Base-by-base conservation (phyloP, 2,888 invertebrate species). In the Hydrotaea diabolus region DNA sequence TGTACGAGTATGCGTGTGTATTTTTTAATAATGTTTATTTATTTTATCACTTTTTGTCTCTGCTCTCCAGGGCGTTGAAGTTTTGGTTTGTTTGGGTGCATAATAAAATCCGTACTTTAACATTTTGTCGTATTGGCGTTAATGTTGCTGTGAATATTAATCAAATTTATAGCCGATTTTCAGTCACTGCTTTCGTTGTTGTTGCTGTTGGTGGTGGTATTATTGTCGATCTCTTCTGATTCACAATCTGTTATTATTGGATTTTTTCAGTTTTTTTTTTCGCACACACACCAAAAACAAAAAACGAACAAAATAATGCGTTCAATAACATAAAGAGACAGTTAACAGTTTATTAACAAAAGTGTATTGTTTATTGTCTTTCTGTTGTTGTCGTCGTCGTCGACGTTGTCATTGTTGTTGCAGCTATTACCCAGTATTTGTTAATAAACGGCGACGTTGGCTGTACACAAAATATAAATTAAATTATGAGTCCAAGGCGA, bases 111-210 rank as follows among this genome's bases (percentile, higher is more conserved):
- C n/a, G n/a, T 7, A 49, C 49, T 49, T 49, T 7, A n/a, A 2
- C 49, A 49, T n/a, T n/a, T 15, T 3, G 9, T 9, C 49, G 49
- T 13, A 49, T 23, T 26, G 15, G 55, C 64, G 79, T 74, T 71
- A 53, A 77, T 80, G 80, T 80, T 74, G 77, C 77, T 80, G 83
- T 80, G 80, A 83, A 83, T 80, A 80, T 80, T 80, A 83, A 83
- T 83, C 80, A 83, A 80, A 83, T 83, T 83, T 74, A 77, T 83
- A 23, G 15, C 59, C 26, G 26, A 59, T 26, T 13, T 26, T 59
- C 7, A 5, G 26, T 11, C n/a, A n/a, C n/a, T n/a, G n/a, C n/a
- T n/a, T n/a, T n/a, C n/a, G n/a, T n/a, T n/a, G n/a, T n/a, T n/a
- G n/a, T n/a, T n/a, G n/a, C n/a, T n/a, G n/a, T n/a, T n/a, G n/a